These are phyloP conservation scores for Lagorchestes hirsutus DNA, from an alignment of 2,797 vertebrate genomes.

Conservation along the genomic window DNA sequence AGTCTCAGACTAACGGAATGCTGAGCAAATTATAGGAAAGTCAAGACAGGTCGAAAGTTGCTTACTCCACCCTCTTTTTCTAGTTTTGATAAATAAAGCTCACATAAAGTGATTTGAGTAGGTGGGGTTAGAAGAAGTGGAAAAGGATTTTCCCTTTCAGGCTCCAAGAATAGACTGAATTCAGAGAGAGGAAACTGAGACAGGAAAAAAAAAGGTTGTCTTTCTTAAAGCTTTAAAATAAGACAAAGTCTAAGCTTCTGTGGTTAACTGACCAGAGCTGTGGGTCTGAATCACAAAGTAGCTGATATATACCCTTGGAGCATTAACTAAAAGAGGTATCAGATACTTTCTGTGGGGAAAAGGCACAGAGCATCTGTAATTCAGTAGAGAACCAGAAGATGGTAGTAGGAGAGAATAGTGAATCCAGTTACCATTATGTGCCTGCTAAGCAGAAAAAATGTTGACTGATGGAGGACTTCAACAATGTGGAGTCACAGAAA, in stretches of 20 bases:
- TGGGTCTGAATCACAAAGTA: neutral
- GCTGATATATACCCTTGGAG: neutral
- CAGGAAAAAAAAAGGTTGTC: neutral
- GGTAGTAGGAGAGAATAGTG: neutral
- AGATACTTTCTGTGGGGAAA: neutral
- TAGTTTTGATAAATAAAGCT: neutral
- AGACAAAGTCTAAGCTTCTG: neutral
- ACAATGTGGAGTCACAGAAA: neutral
- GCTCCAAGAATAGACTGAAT: neutral
- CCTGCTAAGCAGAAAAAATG: neutral
- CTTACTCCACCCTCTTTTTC: neutral
- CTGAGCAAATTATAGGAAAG: neutral
- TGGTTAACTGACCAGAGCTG: neutral
- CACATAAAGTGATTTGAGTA: neutral
- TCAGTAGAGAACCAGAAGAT: neutral
- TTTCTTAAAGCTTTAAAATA: neutral
- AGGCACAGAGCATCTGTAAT: neutral
- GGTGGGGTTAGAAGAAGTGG: neutral
- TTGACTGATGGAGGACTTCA: neutral
- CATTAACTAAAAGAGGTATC: neutral
- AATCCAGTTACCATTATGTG: neutral
- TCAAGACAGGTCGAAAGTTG: neutral
- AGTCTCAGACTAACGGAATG: neutral
- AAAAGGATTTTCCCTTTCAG: neutral
- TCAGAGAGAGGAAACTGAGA: neutral